Evolutionary conservation across 1,140 invertebrate species (phyloP), one percentile per base, ranked within the genome.

Genomic region (Plodia interpunctella): DNA sequence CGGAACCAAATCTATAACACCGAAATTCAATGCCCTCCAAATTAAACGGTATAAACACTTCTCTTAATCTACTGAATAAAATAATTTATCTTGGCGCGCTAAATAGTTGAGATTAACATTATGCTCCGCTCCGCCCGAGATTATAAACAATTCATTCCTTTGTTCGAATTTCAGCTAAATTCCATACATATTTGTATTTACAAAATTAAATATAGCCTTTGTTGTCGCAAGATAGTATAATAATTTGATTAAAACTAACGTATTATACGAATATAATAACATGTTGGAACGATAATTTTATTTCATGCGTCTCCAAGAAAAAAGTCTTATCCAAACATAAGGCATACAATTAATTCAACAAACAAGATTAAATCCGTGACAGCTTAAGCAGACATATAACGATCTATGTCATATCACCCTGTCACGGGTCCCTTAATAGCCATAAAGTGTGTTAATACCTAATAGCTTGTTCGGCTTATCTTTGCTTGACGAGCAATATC

Each of bases 361-460:
- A n/a, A n/a, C 21, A 25, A 25, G 21, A 25, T 25, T 25, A 25
- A 25, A 25, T 25, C 21, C 21, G 21, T 35, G 3, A 35, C 9
- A 35, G 9, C 32, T 35, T 25, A 25, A 25, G 6, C 2, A 2
- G 21, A 25, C 21, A 25, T 25, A 25, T 25, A 6, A 25, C 21
- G 21, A 32, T 32, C 30, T 9, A 8, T 9, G 38, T 44, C 38
- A 15, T 44, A 35, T 5, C 38, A n/a, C 49, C 18, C 3, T 21
- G 2, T 25, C 51, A 8, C 21, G 9, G 13, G 51, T 53, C 21
- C 51, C 51, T 25, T 25, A 4, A 53, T 25, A 53, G 44, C 57
- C 60, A 67, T 67, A 61, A 67, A 67, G 44, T 60, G 25, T 52
- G 56, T n/a, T n/a, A n/a, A n/a, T 61, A 67, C 63, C 63, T 67